Evolutionary conservation across 2,113 vertebrate genomes (phyloP), one percentile per base, ranked within the genome.

Genomic region (Osmerus eperlanus): DNA sequence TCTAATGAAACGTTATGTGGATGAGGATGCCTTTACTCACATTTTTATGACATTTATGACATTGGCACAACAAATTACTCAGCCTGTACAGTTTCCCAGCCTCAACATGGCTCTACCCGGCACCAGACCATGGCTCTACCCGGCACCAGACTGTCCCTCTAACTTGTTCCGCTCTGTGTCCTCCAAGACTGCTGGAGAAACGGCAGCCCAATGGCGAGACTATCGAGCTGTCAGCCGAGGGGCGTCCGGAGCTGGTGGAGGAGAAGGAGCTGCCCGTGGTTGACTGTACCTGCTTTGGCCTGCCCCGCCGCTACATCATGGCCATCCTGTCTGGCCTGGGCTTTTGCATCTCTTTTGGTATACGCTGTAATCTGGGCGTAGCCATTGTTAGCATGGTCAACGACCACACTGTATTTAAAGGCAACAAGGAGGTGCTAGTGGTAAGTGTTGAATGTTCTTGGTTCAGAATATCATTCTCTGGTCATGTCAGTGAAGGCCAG

Each of bases 331-430:
- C 94, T 7, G 96, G 96, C 21, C 86, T 97, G 71, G 96, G 96
- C 3, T 97, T 97, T 87, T 97, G 96, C 86, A 97, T 97, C 88
- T 96, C 95, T 25, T 97, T 97, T 21, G 96, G 96, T 36, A 97
- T 97, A 88, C 89, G 96, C 74, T 97, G 96, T 87, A 97, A 97
- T 88, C 88, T 97, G 81, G 96, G 96, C 0, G 96, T 97, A 78
- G 96, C 96, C 87, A 96, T 97, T 5, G 96, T 97, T 19, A 96
- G 95, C 90, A 97, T 97, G 96, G 96, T 97, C 86, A 97, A 97
- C 71, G 95, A 96, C 81, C 95, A 95, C 78, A 96, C 95, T 0
- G 92, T 95, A 68, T 94, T 90, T 74, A 90, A 84, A 55, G 94
- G 94, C 59, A 93, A 94, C 82, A 96, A 95, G 84, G 89, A 94